Evolutionary conservation across 2,888 invertebrate genomes (phyloP).

Genomic region (Agrochola litura): DNA sequence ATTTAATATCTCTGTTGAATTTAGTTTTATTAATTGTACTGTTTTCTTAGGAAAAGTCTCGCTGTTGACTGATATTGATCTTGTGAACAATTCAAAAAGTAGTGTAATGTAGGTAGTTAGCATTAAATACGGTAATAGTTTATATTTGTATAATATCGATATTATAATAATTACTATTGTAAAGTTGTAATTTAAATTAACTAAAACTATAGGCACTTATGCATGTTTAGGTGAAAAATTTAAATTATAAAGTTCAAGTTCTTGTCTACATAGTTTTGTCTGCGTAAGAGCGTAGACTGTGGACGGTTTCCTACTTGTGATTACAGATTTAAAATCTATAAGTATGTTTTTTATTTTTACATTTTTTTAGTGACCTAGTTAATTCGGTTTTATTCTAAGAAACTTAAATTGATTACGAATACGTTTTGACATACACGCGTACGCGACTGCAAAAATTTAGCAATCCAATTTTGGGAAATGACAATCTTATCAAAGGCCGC

Average conservation of each 20-base stretch:
- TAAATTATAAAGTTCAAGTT: slow-evolving; percentile 52
- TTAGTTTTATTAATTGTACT: slow-evolving; percentile 19
- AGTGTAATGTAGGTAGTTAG: slow-evolving; percentile 52
- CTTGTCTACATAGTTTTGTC: slow-evolving; percentile 29
- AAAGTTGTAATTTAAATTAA: slow-evolving; percentile 56
- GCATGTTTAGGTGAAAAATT: slow-evolving; percentile 46
- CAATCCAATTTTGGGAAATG: not conserved
- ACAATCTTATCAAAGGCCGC: not conserved
- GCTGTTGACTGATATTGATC: slow-evolving; percentile 57
- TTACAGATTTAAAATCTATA: slow-evolving; percentile 64
- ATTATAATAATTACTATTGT: slow-evolving; percentile 37
- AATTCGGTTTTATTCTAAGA: not conserved
- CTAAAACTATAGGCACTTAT: slow-evolving; percentile 25
- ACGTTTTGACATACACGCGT: not conserved
- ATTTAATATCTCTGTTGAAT: slow-evolving; percentile 12
- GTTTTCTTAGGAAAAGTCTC: slow-evolving; percentile 35
- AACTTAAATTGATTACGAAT: not conserved
- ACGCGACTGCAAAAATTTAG: not conserved
- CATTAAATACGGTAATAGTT: slow-evolving; percentile 22
- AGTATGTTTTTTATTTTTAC: slow-evolving; percentile 31
- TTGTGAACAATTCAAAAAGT: slow-evolving; percentile 52
- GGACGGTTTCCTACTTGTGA: slow-evolving; percentile 48
- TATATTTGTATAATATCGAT: slow-evolving; percentile 36
- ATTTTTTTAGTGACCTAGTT: not conserved
- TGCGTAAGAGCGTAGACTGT: slow-evolving; percentile 52